phyloP scores from a whole-genome alignment of 2,797 vertebrate species.

The Hippopotamyrus pictus region DNA sequence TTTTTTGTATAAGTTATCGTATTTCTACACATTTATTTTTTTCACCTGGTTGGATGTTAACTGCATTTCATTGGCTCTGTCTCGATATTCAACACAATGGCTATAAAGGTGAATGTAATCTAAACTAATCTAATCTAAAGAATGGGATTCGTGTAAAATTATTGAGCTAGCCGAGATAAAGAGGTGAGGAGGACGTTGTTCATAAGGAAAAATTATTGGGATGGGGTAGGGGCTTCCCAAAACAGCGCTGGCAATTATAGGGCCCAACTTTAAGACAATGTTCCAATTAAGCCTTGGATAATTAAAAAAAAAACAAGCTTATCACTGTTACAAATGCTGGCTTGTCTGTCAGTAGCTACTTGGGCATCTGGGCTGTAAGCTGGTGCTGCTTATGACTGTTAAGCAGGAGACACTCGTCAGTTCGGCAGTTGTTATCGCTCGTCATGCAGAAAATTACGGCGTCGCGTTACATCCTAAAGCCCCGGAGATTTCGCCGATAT shows the following conservation, averaged over 20 bases:
- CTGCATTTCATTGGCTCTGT: neutral
- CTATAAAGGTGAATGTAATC: neutral
- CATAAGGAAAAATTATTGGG: neutral
- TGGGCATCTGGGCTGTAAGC: neutral
- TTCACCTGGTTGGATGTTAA: neutral
- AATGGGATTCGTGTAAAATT: neutral
- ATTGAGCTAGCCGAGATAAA: neutral
- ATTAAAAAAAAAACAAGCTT: slow-evolving; percentile 8
- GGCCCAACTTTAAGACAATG: neutral
- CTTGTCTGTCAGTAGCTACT: neutral
- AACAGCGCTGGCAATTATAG: neutral
- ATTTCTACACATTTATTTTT: neutral
- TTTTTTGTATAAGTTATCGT: neutral
- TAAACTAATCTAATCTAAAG: neutral
- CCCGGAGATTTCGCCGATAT: slow-evolving; percentile 20
- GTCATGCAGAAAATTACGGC: slow-evolving; percentile 22
- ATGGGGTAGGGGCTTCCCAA: neutral
- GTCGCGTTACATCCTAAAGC: slow-evolving; percentile 20
- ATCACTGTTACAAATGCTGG: neutral
- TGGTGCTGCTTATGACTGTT: slow-evolving; percentile 9
- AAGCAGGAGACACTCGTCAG: neutral
- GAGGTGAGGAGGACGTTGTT: neutral
- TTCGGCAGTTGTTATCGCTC: slow-evolving; percentile 9
- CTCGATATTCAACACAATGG: neutral
- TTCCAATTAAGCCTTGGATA: slow-evolving; percentile 2